Conservation (phyloP, 2,888 invertebrate species). For the Cynaeus angustus region DNA sequence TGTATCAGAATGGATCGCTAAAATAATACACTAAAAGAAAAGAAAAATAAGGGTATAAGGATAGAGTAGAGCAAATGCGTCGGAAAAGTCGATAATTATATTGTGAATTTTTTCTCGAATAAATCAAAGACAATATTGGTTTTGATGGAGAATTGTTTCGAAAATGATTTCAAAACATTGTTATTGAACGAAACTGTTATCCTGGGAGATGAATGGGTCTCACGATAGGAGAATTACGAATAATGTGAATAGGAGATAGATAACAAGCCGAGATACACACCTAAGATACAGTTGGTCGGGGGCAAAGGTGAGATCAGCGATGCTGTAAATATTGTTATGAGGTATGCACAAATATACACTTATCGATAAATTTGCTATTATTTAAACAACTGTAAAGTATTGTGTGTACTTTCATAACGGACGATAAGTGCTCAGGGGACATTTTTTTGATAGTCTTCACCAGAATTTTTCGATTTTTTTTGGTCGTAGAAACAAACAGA, state of each 20-base stretch:
- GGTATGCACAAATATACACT: constrained; percentile 53
- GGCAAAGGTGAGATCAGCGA: constrained; percentile 55
- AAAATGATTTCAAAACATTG: constrained; percentile 9
- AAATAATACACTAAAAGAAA: constrained; percentile 30
- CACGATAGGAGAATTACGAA: constrained; percentile 42
- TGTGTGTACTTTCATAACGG: constrained; percentile 40
- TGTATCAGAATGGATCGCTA: constrained; percentile 53
- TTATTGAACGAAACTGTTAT: constrained; percentile 20
- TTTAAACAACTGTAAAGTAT: constrained; percentile 55
- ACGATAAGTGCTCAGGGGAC: neutral
- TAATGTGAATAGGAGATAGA: constrained; percentile 39
- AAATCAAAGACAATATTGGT: constrained; percentile 4
- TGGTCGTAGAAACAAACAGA: too few relatives aligned
- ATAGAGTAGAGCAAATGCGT: neutral
- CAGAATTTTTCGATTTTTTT: too few relatives aligned
- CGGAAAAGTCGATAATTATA: constrained; percentile 5
- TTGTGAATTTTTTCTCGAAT: too few relatives aligned
- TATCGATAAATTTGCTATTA: constrained; percentile 53
- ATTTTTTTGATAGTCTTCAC: too few relatives aligned
- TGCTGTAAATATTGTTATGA: constrained; percentile 54
- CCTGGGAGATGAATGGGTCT: constrained; percentile 38
- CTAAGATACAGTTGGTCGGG: constrained; percentile 50
- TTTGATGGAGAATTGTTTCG: neutral
- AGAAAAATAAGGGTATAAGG: constrained; percentile 14
- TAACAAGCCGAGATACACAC: constrained; percentile 43